A percentile compares a stretch with the other conserved stretches of the same genome.
These are phyloP conservation scores for Cyclargus thomasi DNA, from an alignment of 1,140 invertebrate genomes.

Conservation along the genomic window DNA sequence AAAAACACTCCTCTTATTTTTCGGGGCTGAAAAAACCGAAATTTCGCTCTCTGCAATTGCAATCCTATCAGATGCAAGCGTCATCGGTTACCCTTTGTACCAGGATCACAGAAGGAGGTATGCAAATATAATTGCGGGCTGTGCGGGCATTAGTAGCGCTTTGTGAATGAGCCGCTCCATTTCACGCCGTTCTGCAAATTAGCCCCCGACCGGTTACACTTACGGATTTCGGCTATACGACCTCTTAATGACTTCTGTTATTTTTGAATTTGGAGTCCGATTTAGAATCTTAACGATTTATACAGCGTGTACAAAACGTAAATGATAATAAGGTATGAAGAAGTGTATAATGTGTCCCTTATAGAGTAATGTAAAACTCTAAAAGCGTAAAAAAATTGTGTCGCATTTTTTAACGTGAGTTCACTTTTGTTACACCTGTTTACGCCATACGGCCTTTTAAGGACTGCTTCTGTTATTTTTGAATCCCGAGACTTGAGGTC, in stretches of 20 bases:
- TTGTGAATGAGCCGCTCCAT: not conserved
- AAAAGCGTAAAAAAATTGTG: too few relatives aligned
- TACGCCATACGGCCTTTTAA: too few relatives aligned
- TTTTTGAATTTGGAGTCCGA: not conserved
- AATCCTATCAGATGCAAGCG: not conserved
- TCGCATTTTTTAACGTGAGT: too few relatives aligned
- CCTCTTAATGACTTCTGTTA: not conserved
- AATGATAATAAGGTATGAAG: too few relatives aligned
- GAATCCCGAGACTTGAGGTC: too few relatives aligned
- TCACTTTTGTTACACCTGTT: too few relatives aligned
- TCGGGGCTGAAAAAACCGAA: not conserved
- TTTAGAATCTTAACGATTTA: not conserved
- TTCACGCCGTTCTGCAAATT: slow-evolving; percentile 2
- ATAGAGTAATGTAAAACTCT: too few relatives aligned
- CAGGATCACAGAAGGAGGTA: not conserved
- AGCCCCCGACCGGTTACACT: not conserved
- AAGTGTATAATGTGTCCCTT: too few relatives aligned
- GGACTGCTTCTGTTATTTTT: too few relatives aligned
- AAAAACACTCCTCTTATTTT: too few relatives aligned
- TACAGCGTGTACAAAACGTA: too few relatives aligned
- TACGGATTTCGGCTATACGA: not conserved
- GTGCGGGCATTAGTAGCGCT: not conserved
- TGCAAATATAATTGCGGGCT: not conserved
- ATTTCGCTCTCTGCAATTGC: not conserved
- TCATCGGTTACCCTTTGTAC: not conserved